Conservation (phyloP, 2,797 vertebrate genomes). For the Gadopsis bispinosus region DNA sequence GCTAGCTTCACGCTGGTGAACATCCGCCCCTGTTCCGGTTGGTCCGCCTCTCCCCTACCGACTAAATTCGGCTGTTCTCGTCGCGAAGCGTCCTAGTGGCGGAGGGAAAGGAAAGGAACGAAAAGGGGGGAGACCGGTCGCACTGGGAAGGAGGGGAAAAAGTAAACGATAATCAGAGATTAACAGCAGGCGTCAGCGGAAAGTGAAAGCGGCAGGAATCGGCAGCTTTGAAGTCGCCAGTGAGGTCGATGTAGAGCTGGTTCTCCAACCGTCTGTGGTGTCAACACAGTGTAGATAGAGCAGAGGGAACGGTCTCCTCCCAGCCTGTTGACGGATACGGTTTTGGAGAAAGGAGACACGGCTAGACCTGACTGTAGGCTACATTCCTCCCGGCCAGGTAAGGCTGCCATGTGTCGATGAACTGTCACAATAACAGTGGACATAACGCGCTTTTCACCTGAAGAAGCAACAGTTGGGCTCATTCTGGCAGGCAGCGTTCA, state of each 20-base stretch:
- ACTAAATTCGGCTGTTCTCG: slow-evolving; percentile 74
- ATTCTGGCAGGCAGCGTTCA: slow-evolving; percentile 32
- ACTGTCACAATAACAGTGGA: background rate
- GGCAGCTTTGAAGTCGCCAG: slow-evolving; percentile 39
- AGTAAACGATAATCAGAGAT: slow-evolving; percentile 42
- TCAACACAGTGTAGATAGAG: slow-evolving; percentile 60
- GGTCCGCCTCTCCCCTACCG: slow-evolving; percentile 68
- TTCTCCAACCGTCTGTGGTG: slow-evolving; percentile 30
- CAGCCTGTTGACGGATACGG: slow-evolving; percentile 78
- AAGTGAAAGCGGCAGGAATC: slow-evolving; percentile 43
- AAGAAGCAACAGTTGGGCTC: slow-evolving; percentile 69
- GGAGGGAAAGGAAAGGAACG: slow-evolving; percentile 50
- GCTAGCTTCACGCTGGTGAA: slow-evolving; percentile 11
- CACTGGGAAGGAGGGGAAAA: slow-evolving; percentile 34
- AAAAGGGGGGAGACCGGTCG: slow-evolving; percentile 23
- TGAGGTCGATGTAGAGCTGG: slow-evolving; percentile 26
- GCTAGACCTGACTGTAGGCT: slow-evolving; percentile 45
- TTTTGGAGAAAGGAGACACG: slow-evolving; percentile 59
- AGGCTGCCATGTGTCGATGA: slow-evolving; percentile 46
- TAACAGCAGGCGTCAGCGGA: slow-evolving; percentile 15
- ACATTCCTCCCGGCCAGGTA: slow-evolving; percentile 70
- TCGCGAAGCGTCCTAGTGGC: slow-evolving; percentile 61
- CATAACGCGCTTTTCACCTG: slow-evolving; percentile 4
- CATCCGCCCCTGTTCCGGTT: slow-evolving; percentile 51
- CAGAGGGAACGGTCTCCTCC: slow-evolving; percentile 77